Evolutionary conservation across 2,113 vertebrate species (phyloP), one percentile per base, ranked within the genome.

Genomic region (Ictalurus punctatus): DNA sequence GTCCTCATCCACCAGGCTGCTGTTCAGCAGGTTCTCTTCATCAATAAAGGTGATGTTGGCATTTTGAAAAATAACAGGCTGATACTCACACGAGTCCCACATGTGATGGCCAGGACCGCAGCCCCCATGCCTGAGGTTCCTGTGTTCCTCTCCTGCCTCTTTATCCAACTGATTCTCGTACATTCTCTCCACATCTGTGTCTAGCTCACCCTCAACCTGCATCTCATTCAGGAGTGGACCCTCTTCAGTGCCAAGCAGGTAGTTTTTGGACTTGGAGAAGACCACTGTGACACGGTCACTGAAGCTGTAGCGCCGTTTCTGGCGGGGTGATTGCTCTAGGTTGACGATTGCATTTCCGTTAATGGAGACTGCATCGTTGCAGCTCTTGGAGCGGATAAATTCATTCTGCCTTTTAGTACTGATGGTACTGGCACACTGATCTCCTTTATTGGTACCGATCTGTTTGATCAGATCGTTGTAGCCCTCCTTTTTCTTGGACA

Each of bases 401-500:
- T 94, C 94, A 2, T 3, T 40, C 54, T 71, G 48, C 63, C 9
- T 58, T 85, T 94, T 95, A 76, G 88, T 0, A 16, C 81, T 91
- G 1, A 91, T 91, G 13, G 73, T 90, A 0, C 84, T 87, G 19
- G 90, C 93, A 84, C 95, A 92, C 86, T 94, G 92, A 1, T 91
- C 94, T 85, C 95, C 27, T 6, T 93, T 95, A 81, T 94, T 98
- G 88, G 95, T 96, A 82, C 97, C 98, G 1, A 99, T 99, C 95
- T 99, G 97, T 89, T 99, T 99, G 88, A 99, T 99, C 91, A 98
- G 95, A 92, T 99, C 98, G 3, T 98, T 99, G 93, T 99, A 99
- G 27, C 97, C 97, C 90, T 98, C 97, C 88, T 98, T 95, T 91
- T 97, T 99, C 92, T 98, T 99, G 85, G 98, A 98, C 90, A 99